Evolutionary conservation across 1,140 invertebrate species (phyloP).

Genomic region (Listronotus bonariensis): DNA sequence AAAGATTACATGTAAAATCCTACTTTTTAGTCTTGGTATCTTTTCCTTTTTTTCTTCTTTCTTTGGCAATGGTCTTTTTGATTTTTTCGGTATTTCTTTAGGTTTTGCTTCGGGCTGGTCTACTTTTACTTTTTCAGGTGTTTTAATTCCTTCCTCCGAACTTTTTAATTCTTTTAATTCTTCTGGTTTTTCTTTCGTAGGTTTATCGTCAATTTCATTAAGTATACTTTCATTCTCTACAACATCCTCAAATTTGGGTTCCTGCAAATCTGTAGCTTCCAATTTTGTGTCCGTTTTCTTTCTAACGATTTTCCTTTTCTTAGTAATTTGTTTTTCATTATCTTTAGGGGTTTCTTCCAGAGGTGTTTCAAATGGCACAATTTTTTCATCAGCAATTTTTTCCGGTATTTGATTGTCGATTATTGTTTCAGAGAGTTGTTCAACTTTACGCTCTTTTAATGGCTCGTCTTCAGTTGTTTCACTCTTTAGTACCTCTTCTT

Average conservation of each 20-base stretch:
- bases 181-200: neutral
- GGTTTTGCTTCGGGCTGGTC: conserved; percentile 33
- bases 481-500: neutral
- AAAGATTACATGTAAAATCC: conserved; percentile 64
- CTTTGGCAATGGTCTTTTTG: conserved; percentile 61
- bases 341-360: conserved; percentile 4
- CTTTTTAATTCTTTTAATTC: conserved; percentile 16
- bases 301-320: too few species aligned
- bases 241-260: too few species aligned
- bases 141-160: conserved; percentile 9
- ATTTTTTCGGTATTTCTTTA: conserved; percentile 43
- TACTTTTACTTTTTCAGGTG: conserved; percentile 17
- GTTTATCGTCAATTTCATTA: too few species aligned
- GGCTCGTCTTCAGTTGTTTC: too few species aligned
- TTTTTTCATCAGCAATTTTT: too few species aligned
- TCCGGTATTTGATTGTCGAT: too few species aligned
- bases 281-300: too few species aligned
- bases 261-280: too few species aligned
- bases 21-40: conserved; percentile 70
- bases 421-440: too few species aligned
- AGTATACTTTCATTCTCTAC: too few species aligned
- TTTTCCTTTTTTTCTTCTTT: conserved; percentile 57
- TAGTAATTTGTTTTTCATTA: conserved; percentile 33
- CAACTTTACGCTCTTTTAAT: too few species aligned
- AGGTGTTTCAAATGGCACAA: too few species aligned